phyloP scores from a whole-genome alignment of 2,113 vertebrate genomes.

The Hemiprocne comata region DNA sequence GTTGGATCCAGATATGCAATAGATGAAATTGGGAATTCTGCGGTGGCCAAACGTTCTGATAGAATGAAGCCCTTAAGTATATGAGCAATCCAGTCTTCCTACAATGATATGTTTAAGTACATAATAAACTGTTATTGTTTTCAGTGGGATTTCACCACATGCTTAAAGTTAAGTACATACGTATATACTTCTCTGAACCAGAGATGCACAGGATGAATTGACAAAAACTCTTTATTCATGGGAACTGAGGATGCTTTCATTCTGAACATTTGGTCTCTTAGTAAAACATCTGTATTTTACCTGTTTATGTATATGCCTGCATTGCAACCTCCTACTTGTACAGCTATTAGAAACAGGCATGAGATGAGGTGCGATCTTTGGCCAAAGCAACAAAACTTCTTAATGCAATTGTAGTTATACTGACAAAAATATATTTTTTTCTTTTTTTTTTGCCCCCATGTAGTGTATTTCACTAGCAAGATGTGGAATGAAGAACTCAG shows the following conservation, averaged over 20 bases:
- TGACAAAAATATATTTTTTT: rapidly evolving
- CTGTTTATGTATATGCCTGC: background rate
- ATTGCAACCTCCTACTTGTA: background rate
- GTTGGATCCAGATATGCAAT: background rate
- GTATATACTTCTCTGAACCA: background rate
- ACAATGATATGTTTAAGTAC: background rate
- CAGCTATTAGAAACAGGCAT: background rate
- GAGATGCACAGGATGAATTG: background rate
- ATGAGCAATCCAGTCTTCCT: background rate
- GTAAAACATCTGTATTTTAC: background rate
- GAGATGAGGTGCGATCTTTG: background rate
- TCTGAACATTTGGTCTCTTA: background rate
- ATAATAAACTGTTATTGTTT: background rate
- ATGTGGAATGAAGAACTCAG: background rate
- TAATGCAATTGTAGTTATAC: background rate
- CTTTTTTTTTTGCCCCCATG: background rate
- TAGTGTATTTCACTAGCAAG: background rate
- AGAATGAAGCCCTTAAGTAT: background rate
- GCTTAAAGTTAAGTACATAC: background rate
- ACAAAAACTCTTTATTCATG: background rate
- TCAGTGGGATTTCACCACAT: background rate
- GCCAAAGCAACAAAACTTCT: background rate
- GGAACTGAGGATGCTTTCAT: background rate
- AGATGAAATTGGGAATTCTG: background rate
- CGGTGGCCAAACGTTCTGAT: background rate